These are phyloP conservation scores for Malacoraja senta DNA, from an alignment of 2,797 vertebrate species.

Conservation along the genomic window DNA sequence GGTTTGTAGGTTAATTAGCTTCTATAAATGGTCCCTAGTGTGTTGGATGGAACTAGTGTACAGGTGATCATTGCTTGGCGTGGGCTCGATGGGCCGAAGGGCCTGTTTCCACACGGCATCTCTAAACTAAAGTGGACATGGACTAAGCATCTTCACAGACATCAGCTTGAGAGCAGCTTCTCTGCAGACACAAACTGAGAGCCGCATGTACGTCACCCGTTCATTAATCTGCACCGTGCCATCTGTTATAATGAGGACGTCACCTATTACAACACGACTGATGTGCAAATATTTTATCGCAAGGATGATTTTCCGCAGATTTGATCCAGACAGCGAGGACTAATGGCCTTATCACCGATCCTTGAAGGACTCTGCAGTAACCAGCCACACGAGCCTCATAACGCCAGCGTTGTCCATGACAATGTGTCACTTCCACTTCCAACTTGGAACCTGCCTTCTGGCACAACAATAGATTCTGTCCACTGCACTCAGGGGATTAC, in stretches of 20 bases:
- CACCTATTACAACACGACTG: background rate
- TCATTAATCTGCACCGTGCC: background rate
- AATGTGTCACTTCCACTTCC: background rate
- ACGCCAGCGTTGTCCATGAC: background rate
- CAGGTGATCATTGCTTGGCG: too few relatives aligned
- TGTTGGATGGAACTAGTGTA: too few relatives aligned
- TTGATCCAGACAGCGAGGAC: background rate
- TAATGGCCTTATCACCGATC: background rate
- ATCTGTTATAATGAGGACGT: background rate
- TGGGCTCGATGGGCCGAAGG: too few relatives aligned
- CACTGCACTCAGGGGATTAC: background rate
- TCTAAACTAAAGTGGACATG: too few relatives aligned
- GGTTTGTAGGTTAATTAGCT: too few relatives aligned
- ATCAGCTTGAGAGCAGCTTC: background rate
- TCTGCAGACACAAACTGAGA: background rate
- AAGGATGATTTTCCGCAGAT: background rate
- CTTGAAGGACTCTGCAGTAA: background rate
- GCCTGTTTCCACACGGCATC: too few relatives aligned
- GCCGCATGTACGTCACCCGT: background rate
- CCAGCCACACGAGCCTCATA: background rate
- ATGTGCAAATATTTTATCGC: background rate
- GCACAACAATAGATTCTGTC: background rate
- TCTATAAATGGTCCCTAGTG: too few relatives aligned
- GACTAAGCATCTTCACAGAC: background rate
- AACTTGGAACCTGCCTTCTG: background rate